Base-by-base conservation (phyloP, 2,888 invertebrate genomes). In the Himalopsyche tibetana region DNA sequence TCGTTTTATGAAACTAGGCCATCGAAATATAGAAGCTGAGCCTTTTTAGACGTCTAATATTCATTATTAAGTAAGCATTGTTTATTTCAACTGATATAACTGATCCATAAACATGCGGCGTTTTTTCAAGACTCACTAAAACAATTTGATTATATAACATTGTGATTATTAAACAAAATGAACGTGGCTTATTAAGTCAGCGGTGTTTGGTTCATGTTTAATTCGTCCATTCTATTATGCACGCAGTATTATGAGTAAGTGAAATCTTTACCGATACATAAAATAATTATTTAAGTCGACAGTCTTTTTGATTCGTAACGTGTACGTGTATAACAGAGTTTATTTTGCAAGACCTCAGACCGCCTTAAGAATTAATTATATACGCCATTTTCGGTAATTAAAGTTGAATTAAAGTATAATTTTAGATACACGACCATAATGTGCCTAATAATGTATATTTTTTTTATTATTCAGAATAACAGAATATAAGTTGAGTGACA, bases 141-240 rank as follows among this genome's bases (percentile, higher is more conserved):
- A 74, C 74, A 74, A 74, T 74, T 74, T 74, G 38, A 36, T 74
- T 74, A 74, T 74, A 36, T 74, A 74, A 74, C 15, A 74, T 12
- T 74, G 12, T 36, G 74, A 38, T 74, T 74, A 74, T 28, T 36
- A 74, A 74, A 74, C 74, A 4, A 38, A 74, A 74, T 74, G 11
- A 12, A 74, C 74, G 74, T 36, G 74, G 19, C 36, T 74, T 74
- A 74, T 74, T 74, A 74, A 74, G 36, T 74, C 74, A 74, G 36
- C 36, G 36, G 38, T 74, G 74, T 28, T 74, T 74, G 15, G 36
- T 74, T 38, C 15, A 38, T 38, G 74, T 36, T 74, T 74, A 74
- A 74, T 74, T 38, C n/a, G 63, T 63, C 63, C 36, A 36, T 74
- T 74, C 74, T 74, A 74, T 74, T 74, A 74, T 74, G 74, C 15